A percentile compares a stretch with the other conserved stretches of the same genome.
Conservation (phyloP, 2,113 vertebrate genomes). For the Geothlypis trichas region DNA sequence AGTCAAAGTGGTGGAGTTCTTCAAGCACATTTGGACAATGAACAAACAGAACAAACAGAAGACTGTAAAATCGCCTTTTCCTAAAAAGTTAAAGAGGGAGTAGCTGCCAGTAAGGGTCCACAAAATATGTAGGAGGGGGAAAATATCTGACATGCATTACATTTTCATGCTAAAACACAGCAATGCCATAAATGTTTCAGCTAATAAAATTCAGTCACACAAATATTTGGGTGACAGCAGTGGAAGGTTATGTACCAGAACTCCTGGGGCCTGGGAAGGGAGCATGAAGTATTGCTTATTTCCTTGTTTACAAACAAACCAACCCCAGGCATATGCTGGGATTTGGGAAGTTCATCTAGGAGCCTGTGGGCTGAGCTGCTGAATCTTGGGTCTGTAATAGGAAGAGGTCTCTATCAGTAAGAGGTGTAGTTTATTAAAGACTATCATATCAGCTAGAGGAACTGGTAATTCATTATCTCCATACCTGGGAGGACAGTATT, state of each 20-base stretch:
- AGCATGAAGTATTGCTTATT: not conserved
- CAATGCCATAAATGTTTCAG: slow-evolving; percentile 1
- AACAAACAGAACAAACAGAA: slow-evolving; percentile 32
- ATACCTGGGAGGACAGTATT: not conserved
- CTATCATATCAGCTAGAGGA: not conserved
- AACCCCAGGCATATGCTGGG: not conserved
- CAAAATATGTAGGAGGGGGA: not conserved
- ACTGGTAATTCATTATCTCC: not conserved
- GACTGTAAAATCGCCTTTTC: slow-evolving; percentile 11
- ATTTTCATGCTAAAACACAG: not conserved
- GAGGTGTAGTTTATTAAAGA: not conserved
- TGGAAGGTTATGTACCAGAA: not conserved
- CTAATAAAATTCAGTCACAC: slow-evolving; percentile 22
- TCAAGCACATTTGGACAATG: not conserved
- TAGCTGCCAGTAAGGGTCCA: not conserved
- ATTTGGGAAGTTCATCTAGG: not conserved
- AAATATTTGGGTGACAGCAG: slow-evolving; percentile 1
- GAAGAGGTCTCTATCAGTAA: not conserved
- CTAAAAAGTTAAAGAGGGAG: not conserved
- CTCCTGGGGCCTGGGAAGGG: not conserved
- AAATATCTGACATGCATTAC: not conserved
- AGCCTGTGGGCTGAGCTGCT: not conserved
- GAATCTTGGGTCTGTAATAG: not conserved
- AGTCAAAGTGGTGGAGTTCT: not conserved
- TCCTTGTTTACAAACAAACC: not conserved